Conservation (phyloP, 2,797 vertebrate genomes). For the Agapornis canus region DNA sequence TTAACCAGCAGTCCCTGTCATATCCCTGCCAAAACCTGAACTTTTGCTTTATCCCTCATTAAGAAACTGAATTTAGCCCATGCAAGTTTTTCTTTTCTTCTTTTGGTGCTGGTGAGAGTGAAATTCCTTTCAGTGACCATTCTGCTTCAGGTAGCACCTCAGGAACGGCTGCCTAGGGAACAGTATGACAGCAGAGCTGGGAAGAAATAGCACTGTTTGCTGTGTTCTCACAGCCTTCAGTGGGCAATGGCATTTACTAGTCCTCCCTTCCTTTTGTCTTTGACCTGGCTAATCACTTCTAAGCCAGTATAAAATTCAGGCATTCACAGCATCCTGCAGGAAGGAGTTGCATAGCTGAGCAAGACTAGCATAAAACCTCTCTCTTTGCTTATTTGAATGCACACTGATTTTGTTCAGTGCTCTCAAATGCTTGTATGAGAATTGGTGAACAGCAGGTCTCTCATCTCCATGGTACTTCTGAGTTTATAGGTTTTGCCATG, state of each 20-base stretch:
- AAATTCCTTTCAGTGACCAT: background rate
- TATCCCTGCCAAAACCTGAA: background rate
- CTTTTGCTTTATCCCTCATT: background rate
- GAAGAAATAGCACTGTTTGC: background rate
- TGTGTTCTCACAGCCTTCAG: background rate
- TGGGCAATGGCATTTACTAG: background rate
- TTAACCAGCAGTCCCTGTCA: background rate
- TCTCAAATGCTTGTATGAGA: background rate
- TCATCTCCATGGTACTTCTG: fast-evolving
- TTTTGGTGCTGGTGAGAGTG: background rate
- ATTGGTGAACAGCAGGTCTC: background rate
- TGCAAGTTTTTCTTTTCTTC: background rate
- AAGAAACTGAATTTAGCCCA: background rate
- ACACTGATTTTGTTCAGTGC: background rate
- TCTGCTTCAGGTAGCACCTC: background rate
- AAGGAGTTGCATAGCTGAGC: background rate
- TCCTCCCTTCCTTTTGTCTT: background rate
- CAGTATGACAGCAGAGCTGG: background rate
- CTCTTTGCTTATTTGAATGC: background rate
- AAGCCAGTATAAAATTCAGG: background rate
- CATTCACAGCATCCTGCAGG: background rate
- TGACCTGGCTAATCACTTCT: background rate
- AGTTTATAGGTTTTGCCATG: background rate
- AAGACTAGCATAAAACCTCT: background rate
- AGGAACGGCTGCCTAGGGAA: background rate